Base-by-base conservation (phyloP, 1,140 invertebrate genomes). In the Spodoptera litura region DNA sequence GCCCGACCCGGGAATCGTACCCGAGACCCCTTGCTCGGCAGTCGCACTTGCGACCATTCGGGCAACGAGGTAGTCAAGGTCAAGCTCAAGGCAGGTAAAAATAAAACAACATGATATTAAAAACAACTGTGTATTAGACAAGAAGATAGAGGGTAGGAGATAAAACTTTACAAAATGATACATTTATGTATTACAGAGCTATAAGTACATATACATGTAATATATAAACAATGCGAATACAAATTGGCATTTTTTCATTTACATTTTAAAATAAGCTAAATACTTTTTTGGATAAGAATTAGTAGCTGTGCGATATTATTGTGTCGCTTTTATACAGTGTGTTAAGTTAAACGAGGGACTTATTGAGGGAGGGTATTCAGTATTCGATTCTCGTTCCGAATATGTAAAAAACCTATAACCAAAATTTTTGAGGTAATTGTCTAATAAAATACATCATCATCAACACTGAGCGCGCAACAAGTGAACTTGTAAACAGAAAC, bases 91-190 rank as follows among this genome's bases (percentile, higher is more conserved):
- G 20, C 20, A 20, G 31, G 31, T 31, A 13, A 8, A 58, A 72
- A 51, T 56, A 38, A 73, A 73, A 58, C 31, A 3, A 55, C 3
- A n/a, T 20, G 11, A 11, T 49, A 49, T 44, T 53, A 72, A 61
- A 78, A 78, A 78, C 49, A 78, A 62, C 31, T 44, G 58, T 78
- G 72, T 78, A 72, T 78, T 78, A 78, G 77, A 72, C 77, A 72
- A 72, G 77, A 62, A 72, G 58, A 78, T 52, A 72, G 68, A 73
- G 55, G 77, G 59, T 78, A 72, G 53, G 53, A 72, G 68, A 51
- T 25, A 78, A 55, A 70, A 55, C 49, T 27, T 25, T 72, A 72
- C 68, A 78, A 78, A 78, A 78, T 58, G 55, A 78, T 78, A 78
- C 70, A 73, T 44, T 44, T 31, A 20, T 20, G 51, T 44, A 52